phyloP scores from a whole-genome alignment of 2,888 invertebrate genomes.

The Xiphydria camelus region DNA sequence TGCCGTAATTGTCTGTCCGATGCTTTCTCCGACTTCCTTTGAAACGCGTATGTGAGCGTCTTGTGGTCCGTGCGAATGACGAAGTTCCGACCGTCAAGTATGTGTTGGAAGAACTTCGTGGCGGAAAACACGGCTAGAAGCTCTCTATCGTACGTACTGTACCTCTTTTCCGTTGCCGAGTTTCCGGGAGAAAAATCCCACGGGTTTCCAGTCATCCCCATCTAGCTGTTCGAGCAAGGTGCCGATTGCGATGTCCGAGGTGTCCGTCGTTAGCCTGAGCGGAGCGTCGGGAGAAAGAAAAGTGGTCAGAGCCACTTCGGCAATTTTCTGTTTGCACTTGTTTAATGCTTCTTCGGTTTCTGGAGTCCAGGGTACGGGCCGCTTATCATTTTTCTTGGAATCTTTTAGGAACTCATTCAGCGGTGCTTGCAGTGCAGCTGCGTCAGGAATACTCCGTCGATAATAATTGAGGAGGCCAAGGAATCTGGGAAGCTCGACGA shows the following conservation, averaged over 20 bases:
- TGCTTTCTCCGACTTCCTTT: neutral
- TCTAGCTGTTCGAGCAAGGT: constrained; percentile 1
- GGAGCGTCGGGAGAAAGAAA: too few species aligned
- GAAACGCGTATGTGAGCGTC: neutral
- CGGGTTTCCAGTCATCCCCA: neutral
- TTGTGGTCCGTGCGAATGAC: neutral
- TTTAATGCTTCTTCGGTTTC: constrained; percentile 8
- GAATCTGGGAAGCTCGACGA: constrained; percentile 7
- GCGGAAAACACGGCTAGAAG: constrained; percentile 13
- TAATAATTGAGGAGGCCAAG: constrained; percentile 12
- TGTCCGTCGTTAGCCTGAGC: constrained; percentile 8
- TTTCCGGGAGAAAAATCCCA: constrained; percentile 2
- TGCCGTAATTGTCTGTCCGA: neutral
- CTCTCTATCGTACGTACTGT: constrained; percentile 21
- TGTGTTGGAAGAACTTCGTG: constrained; percentile 12
- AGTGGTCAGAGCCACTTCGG: too few species aligned
- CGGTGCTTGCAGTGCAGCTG: neutral
- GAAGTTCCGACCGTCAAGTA: neutral
- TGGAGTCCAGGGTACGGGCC: constrained; percentile 5
- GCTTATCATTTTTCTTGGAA: neutral
- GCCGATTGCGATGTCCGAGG: constrained; percentile 11
- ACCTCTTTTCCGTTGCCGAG: constrained; percentile 5
- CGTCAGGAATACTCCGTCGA: neutral
- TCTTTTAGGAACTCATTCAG: neutral
- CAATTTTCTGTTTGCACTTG: neutral